phyloP scores from a whole-genome alignment of 2,797 vertebrate species.

The Nothura maculosa region DNA sequence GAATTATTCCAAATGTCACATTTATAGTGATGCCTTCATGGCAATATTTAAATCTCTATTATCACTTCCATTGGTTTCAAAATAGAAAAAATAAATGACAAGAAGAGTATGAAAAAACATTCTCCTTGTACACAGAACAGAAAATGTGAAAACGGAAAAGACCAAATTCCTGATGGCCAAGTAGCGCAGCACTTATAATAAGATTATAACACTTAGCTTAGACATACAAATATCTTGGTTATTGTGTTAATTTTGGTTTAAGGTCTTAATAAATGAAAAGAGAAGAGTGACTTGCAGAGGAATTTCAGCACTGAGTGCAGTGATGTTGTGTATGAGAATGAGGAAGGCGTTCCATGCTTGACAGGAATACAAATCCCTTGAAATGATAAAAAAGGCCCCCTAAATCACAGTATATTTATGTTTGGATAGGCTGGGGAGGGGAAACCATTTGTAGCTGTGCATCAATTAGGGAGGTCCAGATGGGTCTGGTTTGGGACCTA shows the following conservation, averaged over 20 bases:
- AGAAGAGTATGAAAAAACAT: background rate
- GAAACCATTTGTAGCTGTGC: background rate
- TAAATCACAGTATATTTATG: background rate
- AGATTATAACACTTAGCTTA: background rate
- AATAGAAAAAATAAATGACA: background rate
- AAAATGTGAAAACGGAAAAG: background rate
- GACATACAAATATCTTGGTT: background rate
- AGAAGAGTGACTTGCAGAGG: background rate
- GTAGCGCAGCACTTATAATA: background rate
- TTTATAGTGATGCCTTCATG: background rate
- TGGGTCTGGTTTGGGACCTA: background rate
- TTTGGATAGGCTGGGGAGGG: background rate
- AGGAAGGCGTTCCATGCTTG: background rate
- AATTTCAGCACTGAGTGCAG: background rate
- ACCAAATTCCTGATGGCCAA: background rate
- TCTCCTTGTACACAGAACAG: background rate
- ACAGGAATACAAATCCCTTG: background rate
- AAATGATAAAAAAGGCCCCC: background rate
- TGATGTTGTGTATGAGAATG: background rate
- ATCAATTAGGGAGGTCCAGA: background rate
- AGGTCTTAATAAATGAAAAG: background rate
- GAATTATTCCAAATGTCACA: constrained; percentile 7
- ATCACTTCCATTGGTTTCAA: background rate
- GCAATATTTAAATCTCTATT: constrained; percentile 4
- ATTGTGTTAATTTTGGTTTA: background rate